Evolutionary conservation across 2,888 invertebrate species (phyloP).

Genomic region (Aradus depressus): DNA sequence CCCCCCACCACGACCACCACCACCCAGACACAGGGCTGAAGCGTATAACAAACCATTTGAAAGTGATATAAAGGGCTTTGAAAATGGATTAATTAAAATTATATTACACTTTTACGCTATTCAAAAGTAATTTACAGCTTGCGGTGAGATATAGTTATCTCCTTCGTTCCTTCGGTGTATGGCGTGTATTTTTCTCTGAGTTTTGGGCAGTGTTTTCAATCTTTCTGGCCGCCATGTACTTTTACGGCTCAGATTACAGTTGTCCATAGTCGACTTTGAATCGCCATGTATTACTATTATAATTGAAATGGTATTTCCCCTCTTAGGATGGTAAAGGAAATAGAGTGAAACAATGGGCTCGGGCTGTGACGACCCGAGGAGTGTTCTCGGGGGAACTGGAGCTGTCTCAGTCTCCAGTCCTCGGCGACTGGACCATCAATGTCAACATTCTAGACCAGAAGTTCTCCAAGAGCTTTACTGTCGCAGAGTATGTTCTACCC

Average conservation of each 20-base stretch:
- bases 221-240: no score
- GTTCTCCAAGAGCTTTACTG: slow-evolving; percentile 60
- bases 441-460: slow-evolving; percentile 51
- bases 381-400: slow-evolving; percentile 64
- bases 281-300: neutral
- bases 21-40: no score
- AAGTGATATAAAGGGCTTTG: no score
- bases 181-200: no score
- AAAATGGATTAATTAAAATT: no score
- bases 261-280: neutral
- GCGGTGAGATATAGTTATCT: no score
- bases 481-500: slow-evolving; percentile 85
- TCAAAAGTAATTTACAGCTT: no score
- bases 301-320: neutral
- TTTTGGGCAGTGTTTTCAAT: no score
- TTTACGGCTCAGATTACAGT: neutral
- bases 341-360: slow-evolving; percentile 68
- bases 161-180: no score
- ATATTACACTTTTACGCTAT: no score
- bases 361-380: slow-evolving; percentile 55
- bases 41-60: no score
- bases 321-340: slow-evolving; percentile 64
- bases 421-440: slow-evolving; percentile 79
- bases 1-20: no score
- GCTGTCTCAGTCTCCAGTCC: slow-evolving; percentile 68